Evolutionary conservation across 2,113 vertebrate genomes (phyloP).

Genomic region (Alligator sinensis): DNA sequence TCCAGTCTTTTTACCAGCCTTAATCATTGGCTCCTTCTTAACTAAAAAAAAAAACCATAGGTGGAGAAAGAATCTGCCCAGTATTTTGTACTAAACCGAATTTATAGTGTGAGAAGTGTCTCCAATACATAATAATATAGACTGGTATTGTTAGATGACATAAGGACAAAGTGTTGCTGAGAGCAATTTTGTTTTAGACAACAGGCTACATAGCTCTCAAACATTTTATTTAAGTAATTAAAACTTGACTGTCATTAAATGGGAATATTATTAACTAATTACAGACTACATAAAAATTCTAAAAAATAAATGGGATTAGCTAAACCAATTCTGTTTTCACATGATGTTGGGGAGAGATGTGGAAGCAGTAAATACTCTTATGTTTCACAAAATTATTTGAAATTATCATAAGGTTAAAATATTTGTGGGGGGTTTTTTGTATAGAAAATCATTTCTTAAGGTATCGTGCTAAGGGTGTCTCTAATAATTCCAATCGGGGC

Average conservation of each 20-base stretch:
- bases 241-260: neutral
- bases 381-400: no score
- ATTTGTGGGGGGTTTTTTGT: no score
- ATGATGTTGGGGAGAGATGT: neutral
- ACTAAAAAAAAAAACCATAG: neutral
- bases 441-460: neutral
- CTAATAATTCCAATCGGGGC: no score
- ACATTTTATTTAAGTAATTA: neutral
- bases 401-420: no score
- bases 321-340: neutral
- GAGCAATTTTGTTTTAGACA: neutral
- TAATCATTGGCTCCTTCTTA: neutral
- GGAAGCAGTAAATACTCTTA: neutral
- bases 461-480: neutral
- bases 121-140: neutral
- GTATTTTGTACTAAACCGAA: neutral
- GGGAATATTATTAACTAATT: neutral
- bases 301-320: neutral
- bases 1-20: neutral
- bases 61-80: neutral
- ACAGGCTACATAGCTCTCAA: neutral
- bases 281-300: neutral
- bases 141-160: neutral
- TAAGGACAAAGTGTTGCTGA: neutral
- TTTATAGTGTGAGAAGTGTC: neutral